Evolutionary conservation across 1,140 invertebrate genomes (phyloP), one percentile per base, ranked within the genome.

Genomic region (Limonius californicus): DNA sequence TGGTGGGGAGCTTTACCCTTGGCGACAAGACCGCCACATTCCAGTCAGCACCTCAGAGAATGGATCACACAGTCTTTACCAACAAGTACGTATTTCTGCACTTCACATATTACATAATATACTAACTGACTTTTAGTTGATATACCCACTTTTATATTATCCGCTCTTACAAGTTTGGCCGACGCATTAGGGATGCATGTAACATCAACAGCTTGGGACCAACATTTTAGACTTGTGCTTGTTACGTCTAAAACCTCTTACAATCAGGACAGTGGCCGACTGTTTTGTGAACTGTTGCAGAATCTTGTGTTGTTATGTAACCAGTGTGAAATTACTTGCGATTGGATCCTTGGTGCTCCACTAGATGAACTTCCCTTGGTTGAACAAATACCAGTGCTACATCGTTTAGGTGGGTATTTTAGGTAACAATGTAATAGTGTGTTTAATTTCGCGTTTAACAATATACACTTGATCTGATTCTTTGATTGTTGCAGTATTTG

Each of bases 351-450:
- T 53, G 85, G 84, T 1, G 84, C 85, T 0, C 84, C 85, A 0
- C 70, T 87, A 11, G 85, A 87, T 62, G 84, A 90, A 65, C 68
- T 90, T 47, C 88, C 89, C 0, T 78, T 91, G 3, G 87, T 89
- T 0, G 89, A 91, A 70, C 89, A 91, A 76, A 91, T 91, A 72
- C 86, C 89, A 2, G 83, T 90, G 35, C 77, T 91, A 2, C 89
- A 91, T 72, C 80, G 89, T 70, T 77, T 90, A 57, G 85, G 85
- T 85, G n/a, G n/a, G n/a, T n/a, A n/a, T n/a, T n/a, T n/a, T n/a
- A n/a, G n/a, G n/a, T n/a, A n/a, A n/a, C n/a, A n/a, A n/a, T n/a
- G n/a, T n/a, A n/a, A n/a, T n/a, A n/a, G n/a, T n/a, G n/a, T n/a
- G n/a, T n/a, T n/a, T n/a, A n/a, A n/a, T n/a, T n/a, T n/a, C n/a